Conservation (phyloP, 2,888 invertebrate species). For the Lochmaea capreae region DNA sequence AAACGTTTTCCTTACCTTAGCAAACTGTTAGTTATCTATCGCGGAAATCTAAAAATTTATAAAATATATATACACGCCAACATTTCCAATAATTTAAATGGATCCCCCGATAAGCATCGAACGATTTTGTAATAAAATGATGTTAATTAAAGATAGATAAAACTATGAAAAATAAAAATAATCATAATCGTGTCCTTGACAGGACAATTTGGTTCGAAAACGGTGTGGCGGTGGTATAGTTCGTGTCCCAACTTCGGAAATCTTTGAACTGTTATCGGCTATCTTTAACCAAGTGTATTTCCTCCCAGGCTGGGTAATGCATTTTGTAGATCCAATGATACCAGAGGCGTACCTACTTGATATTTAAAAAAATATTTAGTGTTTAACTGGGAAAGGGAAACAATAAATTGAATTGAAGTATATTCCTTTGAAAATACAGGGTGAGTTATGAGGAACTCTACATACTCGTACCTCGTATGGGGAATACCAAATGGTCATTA, state of each 20-base stretch:
- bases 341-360: slow-evolving; percentile 29
- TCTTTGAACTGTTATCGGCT: slow-evolving; percentile 51
- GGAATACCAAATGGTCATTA: too few relatives aligned
- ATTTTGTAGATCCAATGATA: slow-evolving; percentile 56
- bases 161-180: not conserved
- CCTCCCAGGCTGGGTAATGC: slow-evolving; percentile 60
- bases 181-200: slow-evolving; percentile 37
- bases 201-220: slow-evolving; percentile 31
- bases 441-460: too few relatives aligned
- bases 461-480: too few relatives aligned
- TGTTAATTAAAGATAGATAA: slow-evolving; percentile 4
- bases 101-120: not conserved
- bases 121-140: not conserved
- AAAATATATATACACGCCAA: too few relatives aligned
- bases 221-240: slow-evolving; percentile 37
- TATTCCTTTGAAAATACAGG: too few relatives aligned
- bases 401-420: too few relatives aligned
- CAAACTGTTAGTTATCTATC: too few relatives aligned
- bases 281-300: slow-evolving; percentile 62
- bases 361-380: too few relatives aligned
- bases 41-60: too few relatives aligned
- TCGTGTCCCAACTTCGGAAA: slow-evolving; percentile 27
- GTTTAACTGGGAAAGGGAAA: too few relatives aligned
- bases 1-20: too few relatives aligned
- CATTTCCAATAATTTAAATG: not conserved